A percentile compares a stretch with the other conserved stretches of the same genome.
phyloP scores from a whole-genome alignment of 2,888 invertebrate genomes.

The Furcula furcula region DNA sequence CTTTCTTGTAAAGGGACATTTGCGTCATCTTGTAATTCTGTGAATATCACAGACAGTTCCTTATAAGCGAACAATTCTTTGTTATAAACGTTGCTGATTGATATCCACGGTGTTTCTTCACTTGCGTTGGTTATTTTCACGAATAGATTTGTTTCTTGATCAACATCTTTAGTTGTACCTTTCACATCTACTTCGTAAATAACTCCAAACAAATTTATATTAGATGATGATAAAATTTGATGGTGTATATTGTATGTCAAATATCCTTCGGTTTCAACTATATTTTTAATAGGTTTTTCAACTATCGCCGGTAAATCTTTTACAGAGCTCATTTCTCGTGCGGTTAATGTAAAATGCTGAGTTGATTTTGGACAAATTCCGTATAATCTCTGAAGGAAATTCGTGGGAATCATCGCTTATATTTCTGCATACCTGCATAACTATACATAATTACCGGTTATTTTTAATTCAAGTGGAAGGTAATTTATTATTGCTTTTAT shows the following conservation, averaged over 20 bases:
- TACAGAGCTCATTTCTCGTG: not conserved
- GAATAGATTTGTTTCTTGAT: slow-evolving; percentile 43
- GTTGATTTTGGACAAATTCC: too few species aligned
- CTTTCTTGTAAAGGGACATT: slow-evolving; percentile 35
- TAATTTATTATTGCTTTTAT: too few species aligned
- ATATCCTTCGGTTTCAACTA: slow-evolving; percentile 18
- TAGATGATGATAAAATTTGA: slow-evolving; percentile 23
- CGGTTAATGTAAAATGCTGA: too few species aligned
- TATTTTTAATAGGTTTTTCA: slow-evolving; percentile 20
- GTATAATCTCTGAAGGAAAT: too few species aligned
- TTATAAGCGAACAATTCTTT: slow-evolving; percentile 42
- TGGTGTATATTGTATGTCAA: slow-evolving; percentile 2
- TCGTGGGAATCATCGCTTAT: too few species aligned
- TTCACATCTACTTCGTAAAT: slow-evolving; percentile 40
- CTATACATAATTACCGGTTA: too few species aligned
- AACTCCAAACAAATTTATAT: slow-evolving; percentile 41
- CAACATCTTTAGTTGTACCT: slow-evolving; percentile 35
- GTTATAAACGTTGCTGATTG: slow-evolving; percentile 30
- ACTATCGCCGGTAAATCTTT: slow-evolving; percentile 10
- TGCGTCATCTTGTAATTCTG: slow-evolving; percentile 34
- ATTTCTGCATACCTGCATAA: too few species aligned
- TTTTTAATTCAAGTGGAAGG: too few species aligned
- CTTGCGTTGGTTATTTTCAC: slow-evolving; percentile 38
- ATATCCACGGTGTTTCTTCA: slow-evolving; percentile 27
- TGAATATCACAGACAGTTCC: slow-evolving; percentile 34